Percentiles rank a stretch among this genome's conserved stretches.
These are phyloP conservation scores for Periophthalmodon schlosseri DNA, from an alignment of 2,113 vertebrate species.

Conservation along the genomic window DNA sequence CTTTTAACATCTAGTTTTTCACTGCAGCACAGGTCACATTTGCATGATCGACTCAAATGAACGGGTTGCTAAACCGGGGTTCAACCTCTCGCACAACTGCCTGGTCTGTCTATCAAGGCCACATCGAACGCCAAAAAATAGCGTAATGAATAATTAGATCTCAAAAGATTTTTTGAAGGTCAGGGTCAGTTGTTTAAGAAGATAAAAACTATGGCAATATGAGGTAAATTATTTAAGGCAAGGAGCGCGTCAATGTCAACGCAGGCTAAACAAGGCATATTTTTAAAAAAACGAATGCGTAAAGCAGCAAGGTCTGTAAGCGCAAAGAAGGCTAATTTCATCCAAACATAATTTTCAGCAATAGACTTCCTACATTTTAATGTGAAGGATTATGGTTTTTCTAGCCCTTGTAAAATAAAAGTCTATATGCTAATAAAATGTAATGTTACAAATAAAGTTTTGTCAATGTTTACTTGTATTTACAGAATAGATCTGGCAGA, in stretches of 20 bases:
- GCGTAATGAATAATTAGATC: neutral
- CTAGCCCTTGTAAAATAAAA: too few species aligned
- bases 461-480: constrained; percentile 1
- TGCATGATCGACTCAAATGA: neutral
- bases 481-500: constrained; percentile 98
- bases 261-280: too few species aligned
- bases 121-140: neutral
- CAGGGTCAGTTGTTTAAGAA: neutral
- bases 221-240: neutral
- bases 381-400: too few species aligned
- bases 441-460: neutral
- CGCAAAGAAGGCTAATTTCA: too few species aligned
- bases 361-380: too few species aligned
- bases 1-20: neutral
- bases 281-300: neutral
- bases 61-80: too few species aligned
- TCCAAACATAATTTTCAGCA: too few species aligned
- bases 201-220: neutral
- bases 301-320: neutral
- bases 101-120: too few species aligned
- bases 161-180: neutral
- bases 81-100: too few species aligned
- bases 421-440: neutral
- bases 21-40: neutral
- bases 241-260: too few species aligned